Evolutionary conservation across 2,888 invertebrate genomes (phyloP).

Genomic region (Diplazon laetatorius): DNA sequence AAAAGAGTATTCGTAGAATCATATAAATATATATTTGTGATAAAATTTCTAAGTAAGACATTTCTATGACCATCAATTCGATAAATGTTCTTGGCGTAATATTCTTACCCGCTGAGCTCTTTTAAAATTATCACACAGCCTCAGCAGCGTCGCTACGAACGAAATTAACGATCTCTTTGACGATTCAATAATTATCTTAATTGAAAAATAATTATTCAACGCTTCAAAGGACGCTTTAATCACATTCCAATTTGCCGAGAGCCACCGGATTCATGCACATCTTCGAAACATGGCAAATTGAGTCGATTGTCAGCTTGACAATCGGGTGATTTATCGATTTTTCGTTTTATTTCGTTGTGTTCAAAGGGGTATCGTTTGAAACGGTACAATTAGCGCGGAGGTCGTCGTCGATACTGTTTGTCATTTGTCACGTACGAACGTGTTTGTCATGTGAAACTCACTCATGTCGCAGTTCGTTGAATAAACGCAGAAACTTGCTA

Average conservation of each 20-base stretch:
- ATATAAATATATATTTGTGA: too few relatives aligned
- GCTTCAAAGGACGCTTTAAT: not conserved
- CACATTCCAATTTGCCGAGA: slow-evolving; percentile 2
- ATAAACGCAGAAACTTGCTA: not conserved
- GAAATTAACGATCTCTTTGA: too few relatives aligned
- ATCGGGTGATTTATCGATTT: slow-evolving; percentile 5
- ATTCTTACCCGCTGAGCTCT: too few relatives aligned
- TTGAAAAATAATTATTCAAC: not conserved
- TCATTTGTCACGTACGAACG: not conserved
- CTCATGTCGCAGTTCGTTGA: not conserved
- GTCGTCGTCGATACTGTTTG: not conserved
- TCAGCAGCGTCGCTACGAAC: too few relatives aligned
- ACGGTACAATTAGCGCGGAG: not conserved
- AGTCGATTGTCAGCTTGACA: not conserved
- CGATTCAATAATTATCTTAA: too few relatives aligned
- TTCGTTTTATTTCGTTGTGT: not conserved
- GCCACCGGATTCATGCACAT: not conserved
- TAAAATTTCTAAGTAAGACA: too few relatives aligned
- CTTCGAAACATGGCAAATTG: not conserved
- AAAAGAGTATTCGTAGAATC: too few relatives aligned
- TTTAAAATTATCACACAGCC: too few relatives aligned
- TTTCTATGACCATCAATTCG: too few relatives aligned
- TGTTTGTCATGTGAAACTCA: not conserved
- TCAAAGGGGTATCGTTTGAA: not conserved
- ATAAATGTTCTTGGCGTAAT: too few relatives aligned